A percentile compares a stretch with the other conserved stretches of the same genome.
These are phyloP conservation scores for Sarcophaga caerulescens DNA, from an alignment of 2,888 invertebrate species.

Conservation along the genomic window DNA sequence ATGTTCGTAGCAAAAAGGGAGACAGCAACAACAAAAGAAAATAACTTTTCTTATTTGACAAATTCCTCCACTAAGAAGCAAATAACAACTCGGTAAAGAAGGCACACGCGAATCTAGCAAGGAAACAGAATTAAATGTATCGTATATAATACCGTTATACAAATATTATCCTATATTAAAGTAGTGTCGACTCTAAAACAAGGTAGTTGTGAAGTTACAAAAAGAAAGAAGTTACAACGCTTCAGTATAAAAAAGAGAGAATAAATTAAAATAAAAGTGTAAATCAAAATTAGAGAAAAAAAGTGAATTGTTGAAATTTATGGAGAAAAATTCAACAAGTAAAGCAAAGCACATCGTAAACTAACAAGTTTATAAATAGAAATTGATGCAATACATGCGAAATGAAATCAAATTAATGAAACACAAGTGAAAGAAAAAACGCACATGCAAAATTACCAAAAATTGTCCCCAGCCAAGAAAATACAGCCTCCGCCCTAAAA, in stretches of 20 bases:
- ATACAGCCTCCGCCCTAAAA: conserved; percentile 67
- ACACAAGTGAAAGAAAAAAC: conserved; percentile 14
- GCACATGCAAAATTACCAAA: conserved; percentile 55
- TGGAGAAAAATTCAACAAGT: conserved; percentile 54
- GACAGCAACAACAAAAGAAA: neutral
- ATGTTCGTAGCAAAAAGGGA: neutral
- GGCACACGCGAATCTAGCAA: conserved; percentile 16
- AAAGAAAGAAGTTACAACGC: conserved; percentile 18
- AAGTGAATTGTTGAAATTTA: neutral
- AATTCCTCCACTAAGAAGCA: conserved; percentile 30
- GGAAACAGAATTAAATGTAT: conserved; percentile 32
- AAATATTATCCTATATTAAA: conserved; percentile 59
- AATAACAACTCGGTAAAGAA: conserved; percentile 18
- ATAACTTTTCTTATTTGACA: conserved; percentile 37
- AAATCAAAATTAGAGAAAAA: neutral
- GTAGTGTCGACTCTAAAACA: conserved; percentile 34
- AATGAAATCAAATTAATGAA: neutral
- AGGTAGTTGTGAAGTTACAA: conserved; percentile 46
- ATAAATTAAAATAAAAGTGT: conserved; percentile 3
- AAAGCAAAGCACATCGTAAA: conserved; percentile 30
- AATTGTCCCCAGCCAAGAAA: conserved; percentile 61
- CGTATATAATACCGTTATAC: conserved; percentile 53
- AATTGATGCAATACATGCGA: conserved; percentile 40
- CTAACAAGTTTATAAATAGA: conserved; percentile 58
- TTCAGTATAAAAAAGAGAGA: neutral